Base-by-base conservation (phyloP, 2,113 vertebrate genomes). In the Sciurus niger region DNA sequence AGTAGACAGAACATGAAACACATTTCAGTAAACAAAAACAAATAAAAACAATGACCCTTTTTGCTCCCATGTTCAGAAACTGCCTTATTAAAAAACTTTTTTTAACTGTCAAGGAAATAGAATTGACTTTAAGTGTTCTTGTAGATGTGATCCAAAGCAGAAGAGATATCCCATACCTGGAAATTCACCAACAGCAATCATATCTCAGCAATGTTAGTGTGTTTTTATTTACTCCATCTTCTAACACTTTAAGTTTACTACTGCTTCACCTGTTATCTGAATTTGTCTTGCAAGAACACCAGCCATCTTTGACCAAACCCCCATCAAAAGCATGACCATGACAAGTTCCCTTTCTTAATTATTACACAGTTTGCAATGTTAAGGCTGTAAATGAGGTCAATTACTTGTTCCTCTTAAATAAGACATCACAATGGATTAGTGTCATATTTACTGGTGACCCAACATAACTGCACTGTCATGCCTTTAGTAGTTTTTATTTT, bases 11-110 rank as follows among this genome's bases (percentile, higher is more conserved):
- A 60, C 28, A 95, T 34, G 53, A 95, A 80, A 51, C 18, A 80
- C 53, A 74, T 40, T 55, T 10, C 10, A 80, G 77, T 87, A 84
- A 95, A 68, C 22, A 94, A 88, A 89, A 90, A 10, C 14, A 90
- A 93, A 84, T 22, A 63, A 40, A 48, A 63, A 60, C 1, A 67
- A 51, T 68, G 10, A 53, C 13, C 4, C 4, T 48, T 37, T 11
- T 72, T 78, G 11, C 3, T n/a, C 17, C 32, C 46, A 12, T 58
- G 13, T 72, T 79, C 51, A 76, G 30, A 37, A 93, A 90, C 22
- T 67, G 24, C 28, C 34, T 77, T 22, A 68, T 58, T 82, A 4
- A 88, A 72, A 40, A 84, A 82, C 20, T 4, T 4, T 51, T 58
- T 22, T 51, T 84, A 51, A 76, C 48, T 18, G 7, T 12, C 34